Percentiles rank a stretch among this genome's conserved stretches.
These are phyloP conservation scores for Melanitta fusca DNA, from an alignment of 2,797 vertebrate genomes.

Conservation along the genomic window DNA sequence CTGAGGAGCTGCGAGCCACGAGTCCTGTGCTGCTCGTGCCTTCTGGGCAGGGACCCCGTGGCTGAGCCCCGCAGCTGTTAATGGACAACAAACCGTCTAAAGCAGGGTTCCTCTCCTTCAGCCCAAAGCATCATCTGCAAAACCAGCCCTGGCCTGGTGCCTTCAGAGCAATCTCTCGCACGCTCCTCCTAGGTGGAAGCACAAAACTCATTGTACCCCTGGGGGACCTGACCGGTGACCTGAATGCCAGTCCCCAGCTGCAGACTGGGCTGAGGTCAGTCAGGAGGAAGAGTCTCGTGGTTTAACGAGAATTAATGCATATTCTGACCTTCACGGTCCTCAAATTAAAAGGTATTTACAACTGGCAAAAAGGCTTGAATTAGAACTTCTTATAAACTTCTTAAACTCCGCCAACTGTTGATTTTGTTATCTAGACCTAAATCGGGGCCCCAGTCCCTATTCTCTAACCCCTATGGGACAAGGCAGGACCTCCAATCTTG, in stretches of 20 bases:
- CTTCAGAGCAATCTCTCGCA: not conserved
- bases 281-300: not conserved
- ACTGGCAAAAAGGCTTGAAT: not conserved
- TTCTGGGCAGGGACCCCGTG: not conserved
- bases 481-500: not conserved
- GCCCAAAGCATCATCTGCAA: accelerated
- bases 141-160: accelerated
- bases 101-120: not conserved
- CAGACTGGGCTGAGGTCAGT: not conserved
- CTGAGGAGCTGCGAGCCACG: not conserved
- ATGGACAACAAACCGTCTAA: accelerated
- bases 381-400: not conserved
- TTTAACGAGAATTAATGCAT: not conserved
- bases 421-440: not conserved
- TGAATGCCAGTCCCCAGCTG: not conserved
- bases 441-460: accelerated
- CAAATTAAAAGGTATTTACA: not conserved
- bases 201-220: accelerated
- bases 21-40: accelerated
- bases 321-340: not conserved
- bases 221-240: not conserved
- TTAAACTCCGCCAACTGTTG: not conserved
- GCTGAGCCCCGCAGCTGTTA: not conserved
- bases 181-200: not conserved
- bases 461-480: accelerated